Conservation (phyloP, 2,113 vertebrate genomes). For the Strigops habroptila region DNA sequence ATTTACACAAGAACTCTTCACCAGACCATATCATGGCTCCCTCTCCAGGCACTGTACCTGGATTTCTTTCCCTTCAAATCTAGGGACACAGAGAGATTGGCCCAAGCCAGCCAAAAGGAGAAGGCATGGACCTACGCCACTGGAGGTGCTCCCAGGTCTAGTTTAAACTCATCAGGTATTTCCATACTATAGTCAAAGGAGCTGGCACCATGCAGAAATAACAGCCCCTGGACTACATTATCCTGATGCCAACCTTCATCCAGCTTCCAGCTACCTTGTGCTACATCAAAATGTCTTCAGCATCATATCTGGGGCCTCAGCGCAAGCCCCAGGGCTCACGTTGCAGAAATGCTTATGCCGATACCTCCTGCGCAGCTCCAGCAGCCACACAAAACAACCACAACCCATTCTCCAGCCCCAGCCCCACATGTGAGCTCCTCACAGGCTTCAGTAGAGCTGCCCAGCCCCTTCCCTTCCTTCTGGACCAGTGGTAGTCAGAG, state of each 20-base stretch:
- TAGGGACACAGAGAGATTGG: background rate
- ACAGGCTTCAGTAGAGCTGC: background rate
- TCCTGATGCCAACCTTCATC: background rate
- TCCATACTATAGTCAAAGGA: background rate
- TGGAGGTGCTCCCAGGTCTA: background rate
- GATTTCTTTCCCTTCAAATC: background rate
- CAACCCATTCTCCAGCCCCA: background rate
- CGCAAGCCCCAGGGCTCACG: background rate
- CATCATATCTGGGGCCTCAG: background rate
- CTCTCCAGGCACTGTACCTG: background rate
- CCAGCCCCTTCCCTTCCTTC: background rate
- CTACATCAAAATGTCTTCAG: background rate
- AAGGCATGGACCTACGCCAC: fast-evolving
- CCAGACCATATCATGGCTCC: background rate
- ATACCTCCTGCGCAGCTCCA: background rate
- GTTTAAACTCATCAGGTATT: background rate
- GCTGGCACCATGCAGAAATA: background rate
- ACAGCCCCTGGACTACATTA: background rate
- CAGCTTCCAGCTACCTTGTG: background rate
- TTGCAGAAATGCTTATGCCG: background rate
- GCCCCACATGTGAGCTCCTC: background rate
- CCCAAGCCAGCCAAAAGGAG: background rate
- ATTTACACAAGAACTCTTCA: background rate
- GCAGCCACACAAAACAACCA: background rate
- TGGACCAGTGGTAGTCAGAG: background rate